Evolutionary conservation across 2,797 vertebrate species (phyloP), one percentile per base, ranked within the genome.

Genomic region (Calcarius lapponicus): DNA sequence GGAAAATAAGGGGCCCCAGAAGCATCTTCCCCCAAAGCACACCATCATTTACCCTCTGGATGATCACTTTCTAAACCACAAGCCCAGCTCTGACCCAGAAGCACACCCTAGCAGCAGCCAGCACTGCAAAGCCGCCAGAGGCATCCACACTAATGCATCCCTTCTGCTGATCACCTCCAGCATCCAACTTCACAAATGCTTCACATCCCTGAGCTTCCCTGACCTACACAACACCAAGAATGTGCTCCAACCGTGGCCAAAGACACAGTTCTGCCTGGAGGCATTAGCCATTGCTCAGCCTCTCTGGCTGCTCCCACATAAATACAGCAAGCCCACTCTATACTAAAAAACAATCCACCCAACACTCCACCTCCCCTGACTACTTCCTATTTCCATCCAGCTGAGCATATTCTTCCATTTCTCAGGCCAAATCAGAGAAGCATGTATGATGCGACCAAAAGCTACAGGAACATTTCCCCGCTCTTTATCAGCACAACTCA

Each of bases 401-500:
- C 48, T 82, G 22, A 88, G 56, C 28, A 34, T 43, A 50, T 57
- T 88, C 34, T 94, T 86, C 57, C 48, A 17, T 11, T 65, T 80
- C 65, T 80, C 47, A 78, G 31, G 45, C 60, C 71, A 87, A 91
- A 78, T 42, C 31, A 65, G 28, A 65, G 53, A 85, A 80, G 56
- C 25, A 50, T 3, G 14, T 26, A 42, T 28, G 29, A 79, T 82
- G 57, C 2, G 48, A 85, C 38, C 64, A 60, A 90, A 81, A 85
- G 34, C 48, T 82, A 67, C 2, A 40, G 65, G 28, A 93, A 78
- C 17, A 61, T 53, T 61, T 83, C 45, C 40, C 31, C 17, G 11
- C 7, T 80, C 48, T 75, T 82, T 86, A 92, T 92, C 86, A 89
- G 64, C 32, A 74, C 36, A 65, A 48, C 58, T 93, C 90, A 88